A percentile compares a stretch with the other conserved stretches of the same genome.
Conservation (phyloP, 2,113 vertebrate species). For the Caracal caracal region DNA sequence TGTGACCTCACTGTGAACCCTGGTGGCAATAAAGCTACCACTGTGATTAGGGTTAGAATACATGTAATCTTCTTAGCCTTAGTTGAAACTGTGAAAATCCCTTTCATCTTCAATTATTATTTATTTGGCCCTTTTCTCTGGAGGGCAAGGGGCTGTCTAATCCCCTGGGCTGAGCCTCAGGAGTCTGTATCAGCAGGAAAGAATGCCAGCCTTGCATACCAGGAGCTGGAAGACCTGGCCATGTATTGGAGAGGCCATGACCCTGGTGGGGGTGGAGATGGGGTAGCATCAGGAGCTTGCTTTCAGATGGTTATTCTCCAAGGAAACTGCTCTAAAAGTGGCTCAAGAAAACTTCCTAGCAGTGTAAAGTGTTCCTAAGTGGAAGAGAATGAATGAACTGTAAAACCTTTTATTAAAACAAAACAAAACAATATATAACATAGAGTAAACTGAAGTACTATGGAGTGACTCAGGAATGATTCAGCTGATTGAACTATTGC, state of each 20-base stretch:
- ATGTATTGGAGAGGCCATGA: not conserved
- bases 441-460: not conserved
- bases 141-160: slow-evolving; percentile 61
- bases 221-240: not conserved
- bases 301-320: not conserved
- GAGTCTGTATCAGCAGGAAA: slow-evolving; percentile 39
- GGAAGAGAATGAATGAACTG: not conserved
- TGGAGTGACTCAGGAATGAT: not conserved
- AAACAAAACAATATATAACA: not conserved
- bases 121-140: slow-evolving; percentile 68
- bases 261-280: not conserved
- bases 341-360: not conserved
- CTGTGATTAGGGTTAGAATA: slow-evolving; percentile 69
- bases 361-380: not conserved
- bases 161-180: slow-evolving; percentile 44
- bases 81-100: slow-evolving; percentile 75
- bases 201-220: slow-evolving; percentile 60
- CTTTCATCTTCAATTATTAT: slow-evolving; percentile 79
- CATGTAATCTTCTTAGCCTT: slow-evolving; percentile 74
- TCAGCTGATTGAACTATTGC: not conserved
- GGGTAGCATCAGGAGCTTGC: not conserved
- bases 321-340: not conserved
- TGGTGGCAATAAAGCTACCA: slow-evolving; percentile 55
- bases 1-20: slow-evolving; percentile 74
- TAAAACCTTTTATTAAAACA: slow-evolving; percentile 1